Evolutionary conservation across 2,888 invertebrate genomes (phyloP), one percentile per base, ranked within the genome.

Genomic region (Romanomermis culicivorax): DNA sequence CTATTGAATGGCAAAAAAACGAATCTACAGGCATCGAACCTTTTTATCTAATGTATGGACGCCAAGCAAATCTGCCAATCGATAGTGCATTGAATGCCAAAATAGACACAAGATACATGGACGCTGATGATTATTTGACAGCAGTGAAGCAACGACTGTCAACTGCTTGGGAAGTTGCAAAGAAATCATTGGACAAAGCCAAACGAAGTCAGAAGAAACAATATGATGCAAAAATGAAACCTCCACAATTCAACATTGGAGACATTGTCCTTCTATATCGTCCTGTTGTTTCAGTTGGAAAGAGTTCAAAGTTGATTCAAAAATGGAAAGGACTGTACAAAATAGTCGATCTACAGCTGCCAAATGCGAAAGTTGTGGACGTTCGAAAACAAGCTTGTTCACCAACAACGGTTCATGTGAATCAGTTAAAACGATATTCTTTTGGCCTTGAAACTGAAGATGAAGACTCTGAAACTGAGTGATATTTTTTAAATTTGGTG

Each of bases 1-100:
- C 7, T 60, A 62, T 42, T 62, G 61, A 48, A 56, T 55, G 1
- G 51, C 58, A 14, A 24, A 49, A n/a, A 7, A 58, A 62, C 24
- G 53, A 23, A 7, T 58, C 56, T 2, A 57, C 60, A 2, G 45
- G 52, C n/a, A 57, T 55, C 27, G 53, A 57, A 4, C 62, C 63
- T 2, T 60, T 55, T 42, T 57, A 47, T 26, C 53, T 63, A 24
- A 27, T 62, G 30, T 58, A 58, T 29, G 60, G 60, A 1, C n/a
- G 58, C 14, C 54, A 60, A 3, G 56, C 58, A 1, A 36, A 42
- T 0, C 29, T 62, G 11, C 61, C 62, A 3, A 42, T 48, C 11
- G 60, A 63, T 24, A 29, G 56, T 25, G 29, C 45, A 17, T 30
- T 59, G 42, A 25, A 42, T 2, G 4, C 27, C 24, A 7, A 20